These are phyloP conservation scores for Acanthosepion pharaonis DNA, from an alignment of 2,888 invertebrate species.

Conservation along the genomic window DNA sequence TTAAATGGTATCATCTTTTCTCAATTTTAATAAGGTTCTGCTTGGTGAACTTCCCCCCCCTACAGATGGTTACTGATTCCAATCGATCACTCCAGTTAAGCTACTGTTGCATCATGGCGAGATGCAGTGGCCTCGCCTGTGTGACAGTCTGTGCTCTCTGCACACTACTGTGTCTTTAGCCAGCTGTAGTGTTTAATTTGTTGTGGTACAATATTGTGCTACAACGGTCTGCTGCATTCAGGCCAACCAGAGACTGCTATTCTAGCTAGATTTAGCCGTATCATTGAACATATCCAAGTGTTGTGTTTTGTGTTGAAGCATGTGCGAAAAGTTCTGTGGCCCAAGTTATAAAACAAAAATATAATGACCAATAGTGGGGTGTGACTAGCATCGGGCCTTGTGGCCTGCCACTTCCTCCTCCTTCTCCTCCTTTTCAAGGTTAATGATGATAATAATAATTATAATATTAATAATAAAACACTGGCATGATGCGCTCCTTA, in stretches of 20 bases:
- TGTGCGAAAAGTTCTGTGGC: slow-evolving; percentile 47
- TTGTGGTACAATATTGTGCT: slow-evolving; percentile 35
- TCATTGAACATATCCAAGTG: slow-evolving; percentile 49
- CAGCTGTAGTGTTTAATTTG: slow-evolving; percentile 47
- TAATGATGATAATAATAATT: background rate
- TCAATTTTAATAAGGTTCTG: slow-evolving; percentile 47
- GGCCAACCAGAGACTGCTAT: slow-evolving; percentile 45
- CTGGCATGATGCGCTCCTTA: slow-evolving; percentile 45
- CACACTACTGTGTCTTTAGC: slow-evolving; percentile 46
- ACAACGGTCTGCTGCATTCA: slow-evolving; percentile 39
- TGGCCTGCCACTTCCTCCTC: slow-evolving; percentile 45
- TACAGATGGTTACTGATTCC: slow-evolving; percentile 46
- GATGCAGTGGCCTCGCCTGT: slow-evolving; percentile 39
- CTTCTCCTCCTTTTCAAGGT: background rate
- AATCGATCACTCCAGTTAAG: slow-evolving; percentile 46
- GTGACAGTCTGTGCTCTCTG: slow-evolving; percentile 40
- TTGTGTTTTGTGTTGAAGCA: slow-evolving; percentile 48
- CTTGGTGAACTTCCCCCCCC: slow-evolving; percentile 45
- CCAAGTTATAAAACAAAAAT: slow-evolving; percentile 42
- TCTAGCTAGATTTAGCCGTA: slow-evolving; percentile 48
- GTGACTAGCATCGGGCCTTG: slow-evolving; percentile 45
- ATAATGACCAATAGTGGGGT: slow-evolving; percentile 44
- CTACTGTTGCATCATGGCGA: slow-evolving; percentile 24
- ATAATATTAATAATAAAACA: background rate
- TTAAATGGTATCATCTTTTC: slow-evolving; percentile 34